These are phyloP conservation scores for Podarcis siculus DNA, from an alignment of 2,797 vertebrate genomes.

Conservation along the genomic window DNA sequence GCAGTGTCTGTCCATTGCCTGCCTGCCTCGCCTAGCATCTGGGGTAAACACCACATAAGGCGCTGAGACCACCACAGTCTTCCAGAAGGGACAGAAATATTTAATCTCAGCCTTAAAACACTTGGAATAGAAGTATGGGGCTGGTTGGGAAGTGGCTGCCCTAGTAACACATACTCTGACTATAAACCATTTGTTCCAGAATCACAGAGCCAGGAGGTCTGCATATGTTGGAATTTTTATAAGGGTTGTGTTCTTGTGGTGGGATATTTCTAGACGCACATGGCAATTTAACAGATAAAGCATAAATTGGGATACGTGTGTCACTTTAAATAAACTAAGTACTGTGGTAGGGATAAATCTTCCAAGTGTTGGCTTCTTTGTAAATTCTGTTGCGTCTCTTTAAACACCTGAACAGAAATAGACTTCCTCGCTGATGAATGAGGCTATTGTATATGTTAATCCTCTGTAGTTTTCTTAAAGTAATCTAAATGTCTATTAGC, in stretches of 20 bases:
- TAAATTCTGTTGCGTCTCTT: neutral
- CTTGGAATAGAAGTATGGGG: neutral
- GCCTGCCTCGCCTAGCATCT: neutral
- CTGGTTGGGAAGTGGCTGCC: neutral
- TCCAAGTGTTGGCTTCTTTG: neutral
- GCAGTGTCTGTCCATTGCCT: neutral
- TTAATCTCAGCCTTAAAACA: neutral
- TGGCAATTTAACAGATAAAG: slow-evolving; percentile 2
- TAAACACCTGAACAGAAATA: neutral
- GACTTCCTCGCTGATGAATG: neutral
- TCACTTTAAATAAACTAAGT: slow-evolving; percentile 37
- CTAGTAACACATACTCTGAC: neutral
- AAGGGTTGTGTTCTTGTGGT: neutral
- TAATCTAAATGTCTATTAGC: slow-evolving; percentile 14
- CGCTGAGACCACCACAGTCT: neutral
- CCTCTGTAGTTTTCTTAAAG: slow-evolving; percentile 2
- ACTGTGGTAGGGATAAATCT: slow-evolving; percentile 30
- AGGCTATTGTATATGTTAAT: slow-evolving; percentile 25
- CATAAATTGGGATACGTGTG: neutral
- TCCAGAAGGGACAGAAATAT: neutral
- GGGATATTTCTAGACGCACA: neutral
- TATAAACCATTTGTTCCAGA: neutral
- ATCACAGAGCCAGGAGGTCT: neutral
- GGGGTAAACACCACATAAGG: neutral
- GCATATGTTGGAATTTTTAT: neutral